Evolutionary conservation across 2,888 invertebrate species (phyloP), one percentile per base, ranked within the genome.

Genomic region (Rhabditophanes sp.): DNA sequence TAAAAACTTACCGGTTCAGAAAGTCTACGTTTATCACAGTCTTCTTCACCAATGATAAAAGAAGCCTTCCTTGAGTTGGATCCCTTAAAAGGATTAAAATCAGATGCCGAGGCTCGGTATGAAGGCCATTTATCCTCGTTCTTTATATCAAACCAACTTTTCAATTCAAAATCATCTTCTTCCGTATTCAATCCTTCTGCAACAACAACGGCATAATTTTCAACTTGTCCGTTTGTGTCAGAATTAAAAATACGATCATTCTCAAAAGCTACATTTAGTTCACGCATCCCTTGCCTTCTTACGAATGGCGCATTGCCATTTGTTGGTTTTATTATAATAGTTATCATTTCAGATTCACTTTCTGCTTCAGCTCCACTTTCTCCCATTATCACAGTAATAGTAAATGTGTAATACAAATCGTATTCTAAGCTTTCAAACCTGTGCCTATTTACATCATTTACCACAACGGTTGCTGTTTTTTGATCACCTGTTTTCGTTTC

Each of bases 331-430:
- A 60, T 51, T 6, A 53, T 55, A 6, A 60, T 50, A 5, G 59
- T 60, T 12, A 57, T 43, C 44, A 53, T 53, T 38, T 60, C 60
- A 20, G 50, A 50, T 35, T 60, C 59, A 21, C 51, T 51, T 35
- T 57, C 57, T 9, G 56, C 56, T 15, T 55, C 54, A 5, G 49
- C 46, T 18, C 43, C 41, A 2, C 54, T 53, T 3, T 38, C 19
- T 20, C 57, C 57, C 56, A 56, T 57, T 20, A 58, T 50, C 4
- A 60, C 60, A 4, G 46, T 55, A 35, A 57, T 56, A 2, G 60
- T 60, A 38, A 60, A 60, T 6, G 60, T 60, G 39, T 60, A 60
- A 39, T 56, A 60, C 6, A 53, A 52, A 34, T 60, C 56, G 6
- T 50, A 34, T 18, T 55, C 42, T 6, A 60, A 41, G 7, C 35